Evolutionary conservation across 2,797 vertebrate genomes (phyloP), one percentile per base, ranked within the genome.

Genomic region (Melopsittacus undulatus): DNA sequence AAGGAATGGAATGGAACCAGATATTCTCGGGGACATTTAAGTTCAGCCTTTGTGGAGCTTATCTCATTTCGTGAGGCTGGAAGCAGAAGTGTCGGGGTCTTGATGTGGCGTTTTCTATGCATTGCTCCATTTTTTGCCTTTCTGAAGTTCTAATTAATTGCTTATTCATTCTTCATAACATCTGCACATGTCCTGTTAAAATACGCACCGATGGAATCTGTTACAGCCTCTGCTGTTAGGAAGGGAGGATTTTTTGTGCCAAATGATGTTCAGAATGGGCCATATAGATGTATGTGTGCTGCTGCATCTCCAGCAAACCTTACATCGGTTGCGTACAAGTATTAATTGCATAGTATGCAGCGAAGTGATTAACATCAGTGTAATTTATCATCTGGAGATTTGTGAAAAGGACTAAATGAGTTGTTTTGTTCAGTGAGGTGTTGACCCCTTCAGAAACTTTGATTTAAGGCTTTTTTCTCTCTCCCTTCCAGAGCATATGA

Each of bases 371-470:
- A 98, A 97, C 97, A 95, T 97, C 97, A 85, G 89, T 93, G 97
- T 97, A 97, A 98, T 98, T 98, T 97, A 98, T 98, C 98, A 98
- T 97, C 97, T 96, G 93, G 97, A 98, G 97, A 96, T 93, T 88
- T 96, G 97, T 92, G 86, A 97, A 98, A 97, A 95, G 72, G 97
- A 97, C 93, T 96, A 97, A 98, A 98, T 96, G 97, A 98, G 97
- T 97, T 98, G 98, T 98, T 98, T 98, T 98, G 97, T 97, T 98
- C 97, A 84, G 96, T 9, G 88, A 98, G 98, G 97, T 97, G 97
- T 97, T 97, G 97, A 97, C 98, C 98, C 93, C 92, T 97, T 97
- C 94, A 95, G 95, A 97, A 98, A 97, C 96, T 97, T 96, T 95
- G 96, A 97, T 97, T 98, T 97, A 96, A 94, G 87, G 82, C 27